Percentiles rank a stretch among this genome's conserved stretches.
phyloP scores from a whole-genome alignment of 2,113 vertebrate genomes.

The Progne subis region DNA sequence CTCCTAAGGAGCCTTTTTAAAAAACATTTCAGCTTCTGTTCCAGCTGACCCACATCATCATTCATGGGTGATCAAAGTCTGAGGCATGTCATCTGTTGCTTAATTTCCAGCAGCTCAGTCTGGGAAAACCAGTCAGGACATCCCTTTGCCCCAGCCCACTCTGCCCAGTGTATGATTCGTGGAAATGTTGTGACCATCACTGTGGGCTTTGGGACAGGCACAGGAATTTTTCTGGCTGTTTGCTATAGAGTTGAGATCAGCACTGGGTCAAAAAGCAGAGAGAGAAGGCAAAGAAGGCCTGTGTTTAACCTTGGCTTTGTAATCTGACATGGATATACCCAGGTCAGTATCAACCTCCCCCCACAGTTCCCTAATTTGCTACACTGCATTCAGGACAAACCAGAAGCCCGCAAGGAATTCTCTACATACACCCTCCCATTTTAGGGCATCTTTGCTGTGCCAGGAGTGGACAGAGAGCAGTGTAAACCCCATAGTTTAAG shows the following conservation, averaged over 20 bases:
- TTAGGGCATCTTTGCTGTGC: not conserved
- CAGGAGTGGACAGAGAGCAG: not conserved
- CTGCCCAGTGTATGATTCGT: not conserved
- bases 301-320: not conserved
- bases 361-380: not conserved
- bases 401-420: not conserved
- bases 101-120: not conserved
- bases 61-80: not conserved
- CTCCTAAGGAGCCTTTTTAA: not conserved
- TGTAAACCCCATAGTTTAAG: not conserved
- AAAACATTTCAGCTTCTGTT: not conserved
- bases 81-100: not conserved
- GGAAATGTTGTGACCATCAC: fast-evolving
- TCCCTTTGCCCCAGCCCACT: not conserved
- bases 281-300: not conserved
- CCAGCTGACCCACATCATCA: not conserved
- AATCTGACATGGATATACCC: not conserved
- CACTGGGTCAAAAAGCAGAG: not conserved
- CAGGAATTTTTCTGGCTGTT: not conserved
- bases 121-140: not conserved
- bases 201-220: not conserved
- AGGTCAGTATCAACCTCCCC: not conserved
- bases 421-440: not conserved
- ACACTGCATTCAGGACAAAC: not conserved
- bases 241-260: not conserved